Evolutionary conservation across 1,140 invertebrate genomes (phyloP).

Genomic region (Drosophila rhopaloa): DNA sequence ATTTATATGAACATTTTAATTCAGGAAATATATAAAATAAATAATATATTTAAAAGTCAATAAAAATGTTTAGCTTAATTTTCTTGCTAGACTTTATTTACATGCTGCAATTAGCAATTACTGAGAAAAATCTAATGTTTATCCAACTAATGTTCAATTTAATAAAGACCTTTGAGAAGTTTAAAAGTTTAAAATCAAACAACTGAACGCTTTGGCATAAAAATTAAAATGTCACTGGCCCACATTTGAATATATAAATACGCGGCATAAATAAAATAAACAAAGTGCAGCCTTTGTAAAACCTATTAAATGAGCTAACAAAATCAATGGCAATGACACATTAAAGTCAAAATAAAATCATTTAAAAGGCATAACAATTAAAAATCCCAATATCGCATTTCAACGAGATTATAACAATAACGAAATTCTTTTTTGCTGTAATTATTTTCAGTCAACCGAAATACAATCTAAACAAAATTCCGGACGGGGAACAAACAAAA

Average conservation of each 20-base stretch:
- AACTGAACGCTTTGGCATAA: neutral
- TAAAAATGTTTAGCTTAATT: neutral
- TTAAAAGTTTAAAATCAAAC: neutral
- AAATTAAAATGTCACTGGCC: conserved; percentile 22
- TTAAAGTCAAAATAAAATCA: conserved; percentile 25
- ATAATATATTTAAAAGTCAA: no score
- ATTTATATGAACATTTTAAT: no score
- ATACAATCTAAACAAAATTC: conserved; percentile 30
- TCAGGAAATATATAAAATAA: no score
- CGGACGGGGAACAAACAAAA: neutral
- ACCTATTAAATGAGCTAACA: conserved; percentile 16
- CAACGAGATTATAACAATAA: conserved; percentile 40
- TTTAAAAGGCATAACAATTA: conserved; percentile 34
- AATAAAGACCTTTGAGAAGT: neutral
- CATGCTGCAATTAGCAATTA: neutral
- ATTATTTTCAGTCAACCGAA: conserved; percentile 15
- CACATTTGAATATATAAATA: conserved; percentile 19
- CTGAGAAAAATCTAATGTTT: neutral
- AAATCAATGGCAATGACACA: conserved; percentile 19
- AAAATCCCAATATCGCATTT: conserved; percentile 32
- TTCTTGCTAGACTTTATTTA: neutral
- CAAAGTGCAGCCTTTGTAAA: conserved; percentile 15
- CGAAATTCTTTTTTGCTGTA: conserved; percentile 11
- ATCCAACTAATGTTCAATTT: neutral
- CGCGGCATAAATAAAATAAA: conserved; percentile 25